A percentile compares a stretch with the other conserved stretches of the same genome.
Conservation (phyloP, 2,797 vertebrate genomes). For the Silurus lanzhouensis region DNA sequence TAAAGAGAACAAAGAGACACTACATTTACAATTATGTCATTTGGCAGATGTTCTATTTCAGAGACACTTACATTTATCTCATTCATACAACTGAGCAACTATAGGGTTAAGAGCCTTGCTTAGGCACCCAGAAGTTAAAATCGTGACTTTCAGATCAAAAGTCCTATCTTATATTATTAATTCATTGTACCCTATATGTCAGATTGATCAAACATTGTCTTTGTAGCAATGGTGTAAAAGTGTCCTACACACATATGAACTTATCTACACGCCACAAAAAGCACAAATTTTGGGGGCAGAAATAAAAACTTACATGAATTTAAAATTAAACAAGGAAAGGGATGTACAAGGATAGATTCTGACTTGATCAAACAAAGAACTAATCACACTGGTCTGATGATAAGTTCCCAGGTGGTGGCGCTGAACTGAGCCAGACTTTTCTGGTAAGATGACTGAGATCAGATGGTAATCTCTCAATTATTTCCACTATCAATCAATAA, state of each 20-base stretch:
- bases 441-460: background rate
- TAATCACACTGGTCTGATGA: background rate
- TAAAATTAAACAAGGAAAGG: background rate
- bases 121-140: too few relatives aligned
- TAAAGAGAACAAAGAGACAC: too few relatives aligned
- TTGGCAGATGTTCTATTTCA: too few relatives aligned
- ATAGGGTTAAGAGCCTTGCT: too few relatives aligned
- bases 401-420: background rate
- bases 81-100: background rate
- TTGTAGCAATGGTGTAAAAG: background rate
- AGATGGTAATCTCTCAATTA: conserved; percentile 33
- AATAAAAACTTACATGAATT: background rate
- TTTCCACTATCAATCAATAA: conserved; percentile 8
- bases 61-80: too few relatives aligned
- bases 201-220: background rate
- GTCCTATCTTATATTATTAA: background rate
- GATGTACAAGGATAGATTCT: background rate
- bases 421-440: background rate
- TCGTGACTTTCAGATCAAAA: too few relatives aligned
- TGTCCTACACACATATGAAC: background rate
- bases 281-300: background rate
- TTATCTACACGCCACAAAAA: background rate
- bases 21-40: background rate
- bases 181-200: background rate
- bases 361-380: background rate